phyloP scores from a whole-genome alignment of 2,888 invertebrate genomes.

The Synergus japonicus region DNA sequence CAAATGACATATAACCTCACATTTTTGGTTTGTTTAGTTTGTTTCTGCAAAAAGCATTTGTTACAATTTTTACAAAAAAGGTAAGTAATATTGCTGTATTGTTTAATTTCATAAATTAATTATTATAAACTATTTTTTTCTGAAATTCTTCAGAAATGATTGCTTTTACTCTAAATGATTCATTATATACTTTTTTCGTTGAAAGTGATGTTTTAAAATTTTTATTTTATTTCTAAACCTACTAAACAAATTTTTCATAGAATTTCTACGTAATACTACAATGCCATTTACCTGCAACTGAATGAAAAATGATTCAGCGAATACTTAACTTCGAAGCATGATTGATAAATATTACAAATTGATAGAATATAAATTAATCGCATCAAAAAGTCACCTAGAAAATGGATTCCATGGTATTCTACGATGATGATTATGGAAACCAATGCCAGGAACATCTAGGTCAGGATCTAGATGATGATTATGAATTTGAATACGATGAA shows the following conservation, averaged over 20 bases:
- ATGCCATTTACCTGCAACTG: neutral
- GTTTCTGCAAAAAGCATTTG: neutral
- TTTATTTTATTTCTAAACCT: too few species aligned
- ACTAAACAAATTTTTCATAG: neutral
- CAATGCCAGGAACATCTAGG: slow-evolving; percentile 62
- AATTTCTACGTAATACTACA: neutral
- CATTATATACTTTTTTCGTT: too few species aligned
- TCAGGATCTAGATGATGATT: slow-evolving; percentile 66
- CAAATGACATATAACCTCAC: slow-evolving; percentile 12
- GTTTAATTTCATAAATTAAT: neutral
- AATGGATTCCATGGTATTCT: slow-evolving; percentile 59
- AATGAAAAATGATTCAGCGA: neutral
- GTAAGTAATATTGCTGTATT: neutral
- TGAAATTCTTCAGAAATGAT: neutral
- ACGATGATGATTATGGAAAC: slow-evolving; percentile 63
- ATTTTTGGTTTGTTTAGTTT: neutral
- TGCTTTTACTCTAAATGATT: too few species aligned
- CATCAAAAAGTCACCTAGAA: slow-evolving; percentile 17
- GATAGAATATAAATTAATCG: neutral
- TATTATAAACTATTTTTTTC: neutral
- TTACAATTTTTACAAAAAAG: neutral
- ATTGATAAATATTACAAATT: neutral
- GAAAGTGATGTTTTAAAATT: too few species aligned
- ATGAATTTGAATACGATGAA: slow-evolving; percentile 68
- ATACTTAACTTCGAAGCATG: neutral